Base-by-base conservation (phyloP, 2,797 vertebrate species). In the Circus cinereus region DNA sequence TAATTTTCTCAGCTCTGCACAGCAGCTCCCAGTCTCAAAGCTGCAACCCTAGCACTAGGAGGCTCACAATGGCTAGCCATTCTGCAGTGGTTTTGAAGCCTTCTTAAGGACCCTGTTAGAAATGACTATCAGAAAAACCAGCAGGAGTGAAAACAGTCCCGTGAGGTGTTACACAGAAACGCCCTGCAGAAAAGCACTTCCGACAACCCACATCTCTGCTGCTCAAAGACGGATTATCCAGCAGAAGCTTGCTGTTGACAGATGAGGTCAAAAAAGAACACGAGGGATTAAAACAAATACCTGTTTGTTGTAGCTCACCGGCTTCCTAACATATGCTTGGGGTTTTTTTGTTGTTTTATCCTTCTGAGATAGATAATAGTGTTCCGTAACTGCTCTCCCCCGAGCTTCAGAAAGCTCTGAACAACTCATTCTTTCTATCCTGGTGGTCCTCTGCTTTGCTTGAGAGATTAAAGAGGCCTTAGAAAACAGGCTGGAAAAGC, bases 1-100 rank as follows among this genome's bases (percentile, higher is more conserved):
- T 92, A 16, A 80, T 77, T 77, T 79, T 54, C 84, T 82, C 88
- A 38, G 92, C 89, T 85, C 72, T 3, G 30, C 62, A 11, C 22
- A 23, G 62, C 2, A 0, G 51, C 59, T 90, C 75, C 8, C 0
- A 20, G n/a, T 21, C 82, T 57, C 6, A 0, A 34, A 87, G 74
- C 51, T 0, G 4, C 20, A 73, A 34, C 30, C 48, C 50, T 1
- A 0, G 83, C 48, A 10, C 1, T 0, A 15, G 62, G 38, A 69
- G 45, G 76, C 67, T 64, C 40, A 26, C 57, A 29, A 22, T 5
- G 16, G 45, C 21, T 17, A 65, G 32, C 50, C 64, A 17, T 56
- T 38, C 69, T 47, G 54, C 56, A 50, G 32, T 4, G 18, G 24
- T 4, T 56, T 13, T 47, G 32, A 48, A 69, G 30, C 13, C 62